Evolutionary conservation across 2,113 vertebrate species (phyloP).

Genomic region (human (Homo sapiens)): GRCh38 chr2:122344501-122345000

Average conservation of each 20-base stretch:
- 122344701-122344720: not conserved
- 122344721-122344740: not conserved
- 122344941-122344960: not conserved
- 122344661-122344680: slow-evolving; percentile 10
- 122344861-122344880: not conserved
- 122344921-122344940: not conserved
- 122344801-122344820: not conserved
- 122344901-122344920: not conserved
- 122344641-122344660: not conserved
- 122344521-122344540: not conserved
- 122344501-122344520: not conserved
- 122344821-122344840: not conserved
- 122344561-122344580: not conserved
- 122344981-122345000: not conserved
- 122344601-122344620: not conserved
- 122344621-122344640: not conserved
- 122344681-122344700: not conserved
- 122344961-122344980: not conserved
- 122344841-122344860: not conserved
- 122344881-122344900: not conserved
- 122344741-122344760: not conserved
- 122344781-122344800: not conserved
- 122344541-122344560: not conserved
- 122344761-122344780: not conserved
- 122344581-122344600: not conserved